A percentile compares a stretch with the other conserved stretches of the same genome.
These are phyloP conservation scores for Nomada hirtipes DNA, from an alignment of 2,888 invertebrate genomes.

Conservation along the genomic window DNA sequence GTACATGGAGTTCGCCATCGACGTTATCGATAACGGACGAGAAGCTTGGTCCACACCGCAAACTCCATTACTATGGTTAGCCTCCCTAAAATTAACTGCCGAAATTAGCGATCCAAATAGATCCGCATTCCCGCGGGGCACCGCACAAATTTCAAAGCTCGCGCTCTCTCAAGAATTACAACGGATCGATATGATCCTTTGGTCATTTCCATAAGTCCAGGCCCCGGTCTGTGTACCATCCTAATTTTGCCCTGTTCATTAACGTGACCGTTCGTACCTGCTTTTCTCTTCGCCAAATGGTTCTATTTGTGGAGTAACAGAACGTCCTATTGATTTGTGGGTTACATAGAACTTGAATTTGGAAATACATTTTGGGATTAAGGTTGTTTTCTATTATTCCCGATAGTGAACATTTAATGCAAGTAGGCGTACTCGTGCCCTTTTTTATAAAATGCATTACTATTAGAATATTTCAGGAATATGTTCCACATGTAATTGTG, in stretches of 20 bases:
- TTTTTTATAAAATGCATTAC: too few relatives aligned
- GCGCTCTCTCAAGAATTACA: constrained; percentile 53
- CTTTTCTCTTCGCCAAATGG: too few relatives aligned
- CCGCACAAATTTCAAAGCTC: constrained; percentile 60
- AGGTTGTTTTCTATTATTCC: background rate
- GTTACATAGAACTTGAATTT: background rate
- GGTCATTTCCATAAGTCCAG: constrained; percentile 27
- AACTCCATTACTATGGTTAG: constrained; percentile 72
- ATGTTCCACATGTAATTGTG: too few relatives aligned
- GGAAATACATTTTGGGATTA: background rate
- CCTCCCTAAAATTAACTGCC: constrained; percentile 73
- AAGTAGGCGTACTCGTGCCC: too few relatives aligned
- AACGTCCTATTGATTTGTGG: background rate
- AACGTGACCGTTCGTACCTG: constrained; percentile 1
- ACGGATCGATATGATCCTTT: constrained; percentile 45
- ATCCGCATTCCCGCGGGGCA: constrained; percentile 65
- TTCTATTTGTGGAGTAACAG: constrained; percentile 8
- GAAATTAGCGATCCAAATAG: constrained; percentile 74
- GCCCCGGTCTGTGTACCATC: background rate
- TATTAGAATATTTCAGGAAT: too few relatives aligned
- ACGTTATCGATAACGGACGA: constrained; percentile 71
- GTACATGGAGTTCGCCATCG: constrained; percentile 55
- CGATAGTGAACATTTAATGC: too few relatives aligned
- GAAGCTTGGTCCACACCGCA: constrained; percentile 65
- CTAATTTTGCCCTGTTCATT: constrained; percentile 30